phyloP scores from a whole-genome alignment of 2,113 vertebrate species.

The Passer domesticus region DNA sequence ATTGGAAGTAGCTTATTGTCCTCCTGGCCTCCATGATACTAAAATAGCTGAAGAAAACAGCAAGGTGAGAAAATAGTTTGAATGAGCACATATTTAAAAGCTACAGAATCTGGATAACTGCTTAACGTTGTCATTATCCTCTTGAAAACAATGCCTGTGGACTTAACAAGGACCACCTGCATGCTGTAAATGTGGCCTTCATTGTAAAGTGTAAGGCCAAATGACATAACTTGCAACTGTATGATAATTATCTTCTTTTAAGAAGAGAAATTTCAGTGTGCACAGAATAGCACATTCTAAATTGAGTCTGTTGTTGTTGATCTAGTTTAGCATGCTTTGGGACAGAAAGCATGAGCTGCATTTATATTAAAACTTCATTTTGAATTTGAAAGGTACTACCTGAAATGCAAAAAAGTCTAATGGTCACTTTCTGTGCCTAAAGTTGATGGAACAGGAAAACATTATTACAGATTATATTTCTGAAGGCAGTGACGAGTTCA shows the following conservation, averaged over 20 bases:
- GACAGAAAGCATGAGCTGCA: background rate
- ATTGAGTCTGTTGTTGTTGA: background rate
- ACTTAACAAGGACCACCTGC: background rate
- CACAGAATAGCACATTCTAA: background rate
- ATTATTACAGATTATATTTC: background rate
- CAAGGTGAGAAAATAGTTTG: constrained; percentile 42
- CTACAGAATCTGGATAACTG: background rate
- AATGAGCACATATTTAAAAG: background rate
- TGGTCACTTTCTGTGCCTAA: background rate
- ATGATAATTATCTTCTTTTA: background rate
- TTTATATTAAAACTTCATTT: background rate
- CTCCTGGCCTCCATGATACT: constrained; percentile 50
- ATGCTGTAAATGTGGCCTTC: background rate
- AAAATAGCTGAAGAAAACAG: constrained; percentile 43
- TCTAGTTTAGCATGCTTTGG: background rate
- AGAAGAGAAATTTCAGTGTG: background rate
- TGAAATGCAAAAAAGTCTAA: background rate
- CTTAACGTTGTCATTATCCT: background rate
- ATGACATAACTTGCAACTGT: background rate
- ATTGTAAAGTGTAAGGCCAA: background rate
- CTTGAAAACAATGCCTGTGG: background rate
- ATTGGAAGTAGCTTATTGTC: constrained; percentile 72
- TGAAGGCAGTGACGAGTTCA: background rate
- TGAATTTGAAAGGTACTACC: background rate
- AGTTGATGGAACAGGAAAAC: background rate